Evolutionary conservation across 2,888 invertebrate species (phyloP), one percentile per base, ranked within the genome.

Genomic region (Drosophila tripunctata): DNA sequence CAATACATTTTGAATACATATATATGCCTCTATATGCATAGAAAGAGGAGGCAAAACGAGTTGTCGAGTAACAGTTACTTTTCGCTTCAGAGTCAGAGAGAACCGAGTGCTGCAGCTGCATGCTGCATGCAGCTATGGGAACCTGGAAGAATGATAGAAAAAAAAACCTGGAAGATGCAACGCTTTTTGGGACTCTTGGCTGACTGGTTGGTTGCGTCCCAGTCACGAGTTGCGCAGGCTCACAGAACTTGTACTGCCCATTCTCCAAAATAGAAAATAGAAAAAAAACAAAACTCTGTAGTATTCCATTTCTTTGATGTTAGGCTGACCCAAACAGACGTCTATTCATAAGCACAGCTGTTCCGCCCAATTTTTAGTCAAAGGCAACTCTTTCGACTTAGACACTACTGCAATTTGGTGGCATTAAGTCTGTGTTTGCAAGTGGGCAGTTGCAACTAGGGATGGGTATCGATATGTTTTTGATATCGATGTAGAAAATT

Each of bases 11-110:
- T 76, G 61, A 54, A 69, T 72, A 65, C 19, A 36, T 24, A 35
- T 62, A 68, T 78, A 67, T 56, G 74, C 74, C 43, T 57, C 38
- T 58, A 71, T 78, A 81, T n/a, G n/a, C n/a, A n/a, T 85, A 64
- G 76, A 85, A 78, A 86, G 86, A 87, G 82, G 79, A 78, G 68
- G 57, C 75, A 78, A 78, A 51, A 83, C 88, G 67, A 85, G 83
- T 83, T 87, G 50, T 38, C 84, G 52, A 83, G 82, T 78, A 81
- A 84, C 81, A 81, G 81, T 81, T 81, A 81, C 85, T 87, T 81
- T 84, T 84, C 56, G 55, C 58, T 47, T n/a, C n/a, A n/a, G n/a
- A n/a, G n/a, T n/a, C n/a, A n/a, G n/a, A n/a, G n/a, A n/a, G n/a
- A n/a, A n/a, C n/a, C n/a, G 12, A 21, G 38, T 21, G 22, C 31